phyloP scores from a whole-genome alignment of 2,113 vertebrate species.

The Alouatta palliata region DNA sequence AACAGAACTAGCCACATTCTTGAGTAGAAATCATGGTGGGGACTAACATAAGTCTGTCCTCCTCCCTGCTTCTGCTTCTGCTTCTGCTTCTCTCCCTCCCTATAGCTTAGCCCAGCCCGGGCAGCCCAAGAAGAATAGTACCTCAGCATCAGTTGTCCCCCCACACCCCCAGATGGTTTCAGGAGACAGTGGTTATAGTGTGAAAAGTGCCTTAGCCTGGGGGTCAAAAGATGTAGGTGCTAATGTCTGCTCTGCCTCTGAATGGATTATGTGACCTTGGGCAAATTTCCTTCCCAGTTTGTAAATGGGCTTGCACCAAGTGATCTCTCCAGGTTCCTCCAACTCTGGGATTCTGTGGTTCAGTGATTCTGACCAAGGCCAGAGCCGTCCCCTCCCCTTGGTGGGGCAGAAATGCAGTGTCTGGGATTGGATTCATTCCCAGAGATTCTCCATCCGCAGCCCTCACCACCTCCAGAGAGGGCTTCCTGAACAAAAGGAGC shows the following conservation, averaged over 20 bases:
- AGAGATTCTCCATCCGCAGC: slow-evolving; percentile 36
- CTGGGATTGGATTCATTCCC: background rate
- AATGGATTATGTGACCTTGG: slow-evolving; percentile 35
- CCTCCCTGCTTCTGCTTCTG: background rate
- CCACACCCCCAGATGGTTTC: background rate
- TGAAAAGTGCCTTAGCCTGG: slow-evolving; percentile 2
- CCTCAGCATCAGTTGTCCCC: background rate
- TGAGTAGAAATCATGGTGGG: background rate
- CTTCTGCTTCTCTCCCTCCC: background rate
- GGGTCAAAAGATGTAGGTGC: slow-evolving; percentile 34
- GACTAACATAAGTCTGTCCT: background rate
- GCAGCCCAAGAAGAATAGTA: slow-evolving; percentile 22
- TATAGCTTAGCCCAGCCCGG: background rate
- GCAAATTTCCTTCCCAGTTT: slow-evolving; percentile 40
- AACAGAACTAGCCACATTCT: background rate
- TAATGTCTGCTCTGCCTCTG: slow-evolving; percentile 61
- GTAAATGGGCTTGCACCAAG: slow-evolving; percentile 52
- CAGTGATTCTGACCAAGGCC: slow-evolving; percentile 75
- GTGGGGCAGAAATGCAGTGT: slow-evolving; percentile 61
- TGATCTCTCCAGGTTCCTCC: slow-evolving; percentile 60
- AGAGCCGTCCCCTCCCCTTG: slow-evolving; percentile 68
- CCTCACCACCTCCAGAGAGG: background rate
- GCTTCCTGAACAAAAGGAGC: background rate
- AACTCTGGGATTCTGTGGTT: slow-evolving; percentile 68
- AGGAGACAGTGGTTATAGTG: background rate